A percentile compares a stretch with the other conserved stretches of the same genome.
Conservation (phyloP, 2,888 invertebrate genomes). For the Eupithecia subfuscata region DNA sequence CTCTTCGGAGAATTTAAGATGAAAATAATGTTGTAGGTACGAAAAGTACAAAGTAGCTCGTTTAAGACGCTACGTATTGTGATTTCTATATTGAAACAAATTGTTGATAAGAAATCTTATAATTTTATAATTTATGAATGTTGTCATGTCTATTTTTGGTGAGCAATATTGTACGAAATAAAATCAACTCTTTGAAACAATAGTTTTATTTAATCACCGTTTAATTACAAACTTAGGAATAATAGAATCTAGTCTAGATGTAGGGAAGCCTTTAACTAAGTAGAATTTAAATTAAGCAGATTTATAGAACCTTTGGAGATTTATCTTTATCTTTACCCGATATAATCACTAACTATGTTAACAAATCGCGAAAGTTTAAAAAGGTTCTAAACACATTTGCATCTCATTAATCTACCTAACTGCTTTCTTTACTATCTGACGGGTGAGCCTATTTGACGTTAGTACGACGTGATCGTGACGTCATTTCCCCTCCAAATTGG, state of each 20-base stretch:
- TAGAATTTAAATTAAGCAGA: slow-evolving; percentile 20
- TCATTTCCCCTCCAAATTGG: too few relatives aligned
- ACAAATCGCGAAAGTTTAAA: too few relatives aligned
- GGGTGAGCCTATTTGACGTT: too few relatives aligned
- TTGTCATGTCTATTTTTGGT: slow-evolving; percentile 34
- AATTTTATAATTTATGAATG: slow-evolving; percentile 9
- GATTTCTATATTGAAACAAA: slow-evolving; percentile 5
- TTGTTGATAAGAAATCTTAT: slow-evolving; percentile 5
- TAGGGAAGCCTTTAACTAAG: slow-evolving; percentile 50
- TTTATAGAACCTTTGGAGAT: background rate
- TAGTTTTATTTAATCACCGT: slow-evolving; percentile 61
- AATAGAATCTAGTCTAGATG: slow-evolving; percentile 50
- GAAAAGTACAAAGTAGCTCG: slow-evolving; percentile 25
- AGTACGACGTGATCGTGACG: too few relatives aligned
- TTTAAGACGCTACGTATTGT: background rate
- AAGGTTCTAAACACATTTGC: background rate
- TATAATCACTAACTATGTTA: too few relatives aligned
- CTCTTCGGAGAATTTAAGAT: background rate
- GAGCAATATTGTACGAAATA: slow-evolving; percentile 33
- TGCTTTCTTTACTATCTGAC: background rate
- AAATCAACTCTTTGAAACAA: slow-evolving; percentile 54
- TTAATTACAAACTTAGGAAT: slow-evolving; percentile 63
- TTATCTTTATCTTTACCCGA: too few relatives aligned
- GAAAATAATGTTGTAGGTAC: slow-evolving; percentile 16
- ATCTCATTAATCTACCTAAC: background rate